A percentile compares a stretch with the other conserved stretches of the same genome.
phyloP scores from a whole-genome alignment of 1,140 invertebrate genomes.

The Araneus ventricosus region DNA sequence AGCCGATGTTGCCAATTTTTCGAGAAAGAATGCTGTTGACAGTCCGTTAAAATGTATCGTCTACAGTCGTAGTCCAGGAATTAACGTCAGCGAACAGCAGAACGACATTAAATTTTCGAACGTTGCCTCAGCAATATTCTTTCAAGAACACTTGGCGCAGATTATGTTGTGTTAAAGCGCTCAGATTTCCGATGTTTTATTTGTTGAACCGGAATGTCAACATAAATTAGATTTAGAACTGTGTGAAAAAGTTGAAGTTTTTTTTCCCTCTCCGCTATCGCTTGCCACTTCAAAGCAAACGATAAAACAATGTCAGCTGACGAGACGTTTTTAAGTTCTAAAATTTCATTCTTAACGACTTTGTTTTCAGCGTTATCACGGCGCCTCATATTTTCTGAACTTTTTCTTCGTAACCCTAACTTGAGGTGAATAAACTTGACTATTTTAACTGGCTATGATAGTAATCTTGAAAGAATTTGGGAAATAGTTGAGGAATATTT shows the following conservation, averaged over 20 bases:
- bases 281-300: neutral
- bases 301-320: slow-evolving; percentile 37
- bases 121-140: neutral
- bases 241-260: neutral
- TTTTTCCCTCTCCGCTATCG: neutral
- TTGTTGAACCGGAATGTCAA: neutral
- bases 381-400: neutral
- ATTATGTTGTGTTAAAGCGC: slow-evolving; percentile 11
- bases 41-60: neutral
- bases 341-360: slow-evolving; percentile 34
- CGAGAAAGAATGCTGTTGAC: neutral
- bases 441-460: neutral
- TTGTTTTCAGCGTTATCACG: neutral
- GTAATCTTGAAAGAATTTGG: neutral
- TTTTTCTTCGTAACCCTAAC: neutral
- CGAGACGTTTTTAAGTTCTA: slow-evolving; percentile 13
- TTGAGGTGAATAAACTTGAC: slow-evolving; percentile 1
- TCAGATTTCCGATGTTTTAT: slow-evolving; percentile 16
- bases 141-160: neutral
- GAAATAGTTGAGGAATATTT: neutral
- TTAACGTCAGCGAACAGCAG: slow-evolving; percentile 11
- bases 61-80: neutral
- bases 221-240: slow-evolving; percentile 31
- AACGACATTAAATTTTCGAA: slow-evolving; percentile 6
- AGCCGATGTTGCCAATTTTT: neutral